Percentiles rank a stretch among this genome's conserved stretches.
phyloP scores from a whole-genome alignment of 2,113 vertebrate species.

The Daboia siamensis region DNA sequence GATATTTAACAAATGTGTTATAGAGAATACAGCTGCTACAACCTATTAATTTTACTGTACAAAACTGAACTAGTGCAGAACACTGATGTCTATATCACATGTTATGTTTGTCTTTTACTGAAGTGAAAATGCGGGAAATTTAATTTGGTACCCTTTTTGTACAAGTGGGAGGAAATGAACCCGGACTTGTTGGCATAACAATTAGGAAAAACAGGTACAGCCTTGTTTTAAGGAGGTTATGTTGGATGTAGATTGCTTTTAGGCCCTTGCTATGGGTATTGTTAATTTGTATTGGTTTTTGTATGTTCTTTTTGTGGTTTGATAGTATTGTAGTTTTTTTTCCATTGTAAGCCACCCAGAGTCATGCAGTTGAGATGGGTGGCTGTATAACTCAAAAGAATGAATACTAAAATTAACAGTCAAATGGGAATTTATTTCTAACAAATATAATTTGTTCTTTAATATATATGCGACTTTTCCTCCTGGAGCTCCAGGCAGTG shows the following conservation, averaged over 20 bases:
- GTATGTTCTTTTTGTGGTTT: neutral
- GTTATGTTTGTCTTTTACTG: neutral
- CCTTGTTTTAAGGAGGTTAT: neutral
- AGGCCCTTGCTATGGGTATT: neutral
- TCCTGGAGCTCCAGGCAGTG: neutral
- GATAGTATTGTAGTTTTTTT: neutral
- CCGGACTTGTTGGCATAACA: neutral
- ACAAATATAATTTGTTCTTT: neutral
- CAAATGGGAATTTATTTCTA: neutral
- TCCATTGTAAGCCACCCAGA: neutral
- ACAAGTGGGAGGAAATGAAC: neutral
- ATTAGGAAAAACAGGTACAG: neutral
- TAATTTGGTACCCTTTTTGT: neutral
- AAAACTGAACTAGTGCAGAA: neutral
- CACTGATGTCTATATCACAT: neutral
- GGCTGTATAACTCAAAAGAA: neutral
- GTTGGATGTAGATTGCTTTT: neutral
- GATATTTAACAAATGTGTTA: neutral
- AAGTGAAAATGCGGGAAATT: neutral
- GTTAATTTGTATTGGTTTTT: neutral
- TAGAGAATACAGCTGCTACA: neutral
- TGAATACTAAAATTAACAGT: neutral
- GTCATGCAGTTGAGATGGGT: neutral
- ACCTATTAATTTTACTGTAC: neutral
- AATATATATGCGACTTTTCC: neutral